A percentile compares a stretch with the other conserved stretches of the same genome.
Conservation (phyloP, 1,140 invertebrate species). For the Drosophila leontia region DNA sequence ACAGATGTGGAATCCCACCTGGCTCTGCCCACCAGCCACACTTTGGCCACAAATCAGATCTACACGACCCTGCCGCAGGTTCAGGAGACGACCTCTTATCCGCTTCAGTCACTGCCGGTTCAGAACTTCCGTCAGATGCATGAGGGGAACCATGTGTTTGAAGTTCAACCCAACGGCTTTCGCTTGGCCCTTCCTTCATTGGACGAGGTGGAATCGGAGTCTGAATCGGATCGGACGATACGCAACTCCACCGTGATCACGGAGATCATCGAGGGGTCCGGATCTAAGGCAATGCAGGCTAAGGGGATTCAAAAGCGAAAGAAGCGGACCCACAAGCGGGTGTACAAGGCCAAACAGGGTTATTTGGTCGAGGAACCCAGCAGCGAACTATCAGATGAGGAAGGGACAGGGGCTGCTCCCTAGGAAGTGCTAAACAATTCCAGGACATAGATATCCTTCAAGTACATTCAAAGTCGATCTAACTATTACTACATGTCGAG, state of each 20-base stretch:
- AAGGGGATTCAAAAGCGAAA: not conserved
- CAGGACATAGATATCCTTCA: not conserved
- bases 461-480: conserved; percentile 5
- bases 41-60: not conserved
- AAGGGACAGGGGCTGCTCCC: not conserved
- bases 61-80: not conserved
- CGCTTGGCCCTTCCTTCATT: not conserved
- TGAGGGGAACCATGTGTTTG: not conserved
- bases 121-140: not conserved
- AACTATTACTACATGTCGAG: conserved; percentile 1
- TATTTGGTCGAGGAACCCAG: conserved; percentile 74
- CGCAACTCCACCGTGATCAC: not conserved
- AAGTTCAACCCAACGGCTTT: not conserved
- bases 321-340: conserved; percentile 13
- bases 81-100: not conserved
- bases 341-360: conserved; percentile 58
- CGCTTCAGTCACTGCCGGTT: not conserved
- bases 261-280: conserved; percentile 6
- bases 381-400: conserved; percentile 57
- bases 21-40: conserved; percentile 9
- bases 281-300: not conserved
- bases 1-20: conserved; percentile 48
- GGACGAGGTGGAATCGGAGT: not conserved
- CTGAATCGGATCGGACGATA: not conserved
- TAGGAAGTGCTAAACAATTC: not conserved